A percentile compares a stretch with the other conserved stretches of the same genome.
Conservation (phyloP, 1,140 invertebrate species). For the Lethrus apterus region DNA sequence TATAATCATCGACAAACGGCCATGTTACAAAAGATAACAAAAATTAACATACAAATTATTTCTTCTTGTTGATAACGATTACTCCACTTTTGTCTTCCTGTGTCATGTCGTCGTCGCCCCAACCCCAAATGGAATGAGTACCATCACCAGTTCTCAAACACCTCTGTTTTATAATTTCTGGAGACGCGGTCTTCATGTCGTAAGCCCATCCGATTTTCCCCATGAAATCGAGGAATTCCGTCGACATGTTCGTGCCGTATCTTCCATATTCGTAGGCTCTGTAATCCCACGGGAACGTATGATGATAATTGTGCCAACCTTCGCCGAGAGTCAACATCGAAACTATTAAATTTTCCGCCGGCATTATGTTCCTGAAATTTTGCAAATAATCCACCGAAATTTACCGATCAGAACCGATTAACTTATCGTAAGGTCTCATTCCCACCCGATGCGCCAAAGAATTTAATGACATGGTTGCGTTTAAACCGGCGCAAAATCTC, state of each 20-base stretch:
- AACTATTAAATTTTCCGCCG: slow-evolving; percentile 48
- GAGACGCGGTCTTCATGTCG: slow-evolving; percentile 49
- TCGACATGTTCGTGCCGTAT: slow-evolving; percentile 41
- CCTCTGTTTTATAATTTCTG: slow-evolving; percentile 45
- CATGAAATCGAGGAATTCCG: slow-evolving; percentile 43
- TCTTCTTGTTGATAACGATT: no score
- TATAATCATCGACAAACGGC: no score
- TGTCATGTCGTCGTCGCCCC: slow-evolving; percentile 67
- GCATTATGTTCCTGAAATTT: slow-evolving; percentile 21
- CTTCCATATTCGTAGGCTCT: slow-evolving; percentile 50
- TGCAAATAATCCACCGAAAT: slow-evolving; percentile 31
- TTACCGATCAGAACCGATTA: neutral
- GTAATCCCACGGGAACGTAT: slow-evolving; percentile 67
- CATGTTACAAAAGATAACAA: no score
- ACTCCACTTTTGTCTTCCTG: no score
- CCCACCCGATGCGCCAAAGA: slow-evolving; percentile 62
- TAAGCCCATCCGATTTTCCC: slow-evolving; percentile 50
- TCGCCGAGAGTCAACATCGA: slow-evolving; percentile 47
- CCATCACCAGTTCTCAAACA: slow-evolving; percentile 56
- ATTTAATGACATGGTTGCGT: slow-evolving; percentile 82
- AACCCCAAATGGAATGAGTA: slow-evolving; percentile 57
- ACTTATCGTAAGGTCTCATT: slow-evolving; percentile 56
- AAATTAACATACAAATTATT: no score
- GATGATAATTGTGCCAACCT: slow-evolving; percentile 76
- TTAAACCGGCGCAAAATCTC: slow-evolving; percentile 60